These are phyloP conservation scores for Brachystomella parvula DNA, from an alignment of 1,140 invertebrate species.

Conservation along the genomic window DNA sequence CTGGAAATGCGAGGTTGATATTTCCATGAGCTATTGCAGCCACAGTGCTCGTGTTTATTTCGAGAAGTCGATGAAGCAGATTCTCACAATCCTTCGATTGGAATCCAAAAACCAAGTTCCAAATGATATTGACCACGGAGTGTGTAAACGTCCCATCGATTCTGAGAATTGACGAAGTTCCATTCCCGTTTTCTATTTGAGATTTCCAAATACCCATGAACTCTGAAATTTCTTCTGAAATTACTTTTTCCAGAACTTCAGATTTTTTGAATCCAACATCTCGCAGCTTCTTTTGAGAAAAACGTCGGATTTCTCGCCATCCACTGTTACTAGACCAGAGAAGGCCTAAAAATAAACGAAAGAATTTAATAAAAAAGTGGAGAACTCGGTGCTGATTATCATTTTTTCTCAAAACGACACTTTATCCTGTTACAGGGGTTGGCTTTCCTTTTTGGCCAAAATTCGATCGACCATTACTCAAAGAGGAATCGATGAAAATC, in stretches of 20 bases:
- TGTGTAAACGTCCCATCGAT: too few species aligned
- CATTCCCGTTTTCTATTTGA: too few species aligned
- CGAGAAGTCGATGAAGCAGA: not conserved
- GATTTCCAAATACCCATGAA: too few species aligned
- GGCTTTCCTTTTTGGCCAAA: not conserved
- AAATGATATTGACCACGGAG: constrained; percentile 9
- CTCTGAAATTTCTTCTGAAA: not conserved
- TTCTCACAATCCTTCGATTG: not conserved
- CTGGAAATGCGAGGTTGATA: not conserved
- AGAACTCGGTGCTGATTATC: too few species aligned
- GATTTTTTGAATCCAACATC: constrained; percentile 43
- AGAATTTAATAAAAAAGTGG: not conserved
- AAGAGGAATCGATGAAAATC: too few species aligned
- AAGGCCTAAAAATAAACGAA: constrained; percentile 36
- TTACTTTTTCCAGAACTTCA: not conserved
- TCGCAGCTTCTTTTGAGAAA: constrained; percentile 41
- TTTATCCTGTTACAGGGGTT: too few species aligned
- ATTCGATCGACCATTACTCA: too few species aligned
- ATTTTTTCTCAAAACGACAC: too few species aligned
- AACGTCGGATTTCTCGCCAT: constrained; percentile 48
- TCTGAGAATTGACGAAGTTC: too few species aligned
- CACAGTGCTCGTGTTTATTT: not conserved
- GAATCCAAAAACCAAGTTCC: not conserved
- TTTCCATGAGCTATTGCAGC: not conserved
- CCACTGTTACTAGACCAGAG: constrained; percentile 40